Evolutionary conservation across 2,797 vertebrate species (phyloP).

Genomic region (Lacerta bilineata): DNA sequence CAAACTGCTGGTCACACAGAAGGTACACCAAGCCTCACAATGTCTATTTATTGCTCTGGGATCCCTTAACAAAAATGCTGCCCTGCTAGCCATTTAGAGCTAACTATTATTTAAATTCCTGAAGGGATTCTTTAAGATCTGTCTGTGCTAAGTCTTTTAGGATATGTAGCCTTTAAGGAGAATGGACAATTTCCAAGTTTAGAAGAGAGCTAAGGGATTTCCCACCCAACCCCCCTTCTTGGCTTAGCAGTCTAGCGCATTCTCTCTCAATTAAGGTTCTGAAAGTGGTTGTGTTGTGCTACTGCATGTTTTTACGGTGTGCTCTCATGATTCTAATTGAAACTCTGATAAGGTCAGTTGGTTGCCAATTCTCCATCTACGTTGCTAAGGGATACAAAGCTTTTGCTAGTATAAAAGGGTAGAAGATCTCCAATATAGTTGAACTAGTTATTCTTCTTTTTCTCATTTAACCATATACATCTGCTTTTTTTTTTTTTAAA

Average conservation of each 20-base stretch:
- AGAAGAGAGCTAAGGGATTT: slow-evolving; percentile 7
- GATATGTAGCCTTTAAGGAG: slow-evolving; percentile 23
- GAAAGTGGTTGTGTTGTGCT: slow-evolving; percentile 54
- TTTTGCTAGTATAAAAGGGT: not conserved
- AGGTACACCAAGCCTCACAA: not conserved
- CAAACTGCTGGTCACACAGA: not conserved
- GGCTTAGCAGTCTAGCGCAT: slow-evolving; percentile 40
- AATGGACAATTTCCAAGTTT: slow-evolving; percentile 39
- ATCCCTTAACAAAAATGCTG: slow-evolving; percentile 29
- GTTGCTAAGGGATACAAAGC: slow-evolving; percentile 47
- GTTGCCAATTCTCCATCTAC: slow-evolving; percentile 33
- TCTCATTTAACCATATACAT: slow-evolving; percentile 1
- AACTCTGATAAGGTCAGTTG: slow-evolving; percentile 51
- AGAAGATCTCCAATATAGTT: slow-evolving; percentile 30
- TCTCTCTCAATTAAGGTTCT: slow-evolving; percentile 27
- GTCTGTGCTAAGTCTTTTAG: slow-evolving; percentile 12
- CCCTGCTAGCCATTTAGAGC: slow-evolving; percentile 12
- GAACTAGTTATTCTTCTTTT: not conserved
- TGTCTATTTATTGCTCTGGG: not conserved
- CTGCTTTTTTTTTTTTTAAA: not conserved
- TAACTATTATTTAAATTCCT: slow-evolving; percentile 46
- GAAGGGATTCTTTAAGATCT: slow-evolving; percentile 23
- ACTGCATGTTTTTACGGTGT: slow-evolving; percentile 37
- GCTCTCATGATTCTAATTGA: slow-evolving; percentile 42
- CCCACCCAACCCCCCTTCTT: not conserved